Percentiles rank a stretch among this genome's conserved stretches.
These are phyloP conservation scores for Melanotaenia maccullochi DNA, from an alignment of 2,797 vertebrate species.

Conservation along the genomic window DNA sequence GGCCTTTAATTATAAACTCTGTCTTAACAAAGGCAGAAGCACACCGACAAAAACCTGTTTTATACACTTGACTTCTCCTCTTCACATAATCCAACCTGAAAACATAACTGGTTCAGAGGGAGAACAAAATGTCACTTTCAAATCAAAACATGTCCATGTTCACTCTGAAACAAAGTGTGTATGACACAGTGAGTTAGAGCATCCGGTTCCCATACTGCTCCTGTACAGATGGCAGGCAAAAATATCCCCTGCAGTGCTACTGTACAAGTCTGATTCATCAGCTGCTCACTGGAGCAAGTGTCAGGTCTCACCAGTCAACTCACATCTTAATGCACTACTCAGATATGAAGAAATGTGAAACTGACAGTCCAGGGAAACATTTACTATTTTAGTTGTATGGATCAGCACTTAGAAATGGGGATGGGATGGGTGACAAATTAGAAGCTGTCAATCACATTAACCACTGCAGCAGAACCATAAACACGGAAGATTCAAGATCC, in stretches of 20 bases:
- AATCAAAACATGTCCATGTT: conserved; percentile 71
- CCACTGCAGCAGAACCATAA: conserved; percentile 37
- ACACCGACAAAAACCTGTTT: conserved; percentile 1
- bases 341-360: conserved; percentile 47
- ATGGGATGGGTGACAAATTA: conserved; percentile 69
- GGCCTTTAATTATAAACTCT: conserved; percentile 7
- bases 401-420: conserved; percentile 44
- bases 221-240: conserved; percentile 60
- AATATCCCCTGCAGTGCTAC: conserved; percentile 74
- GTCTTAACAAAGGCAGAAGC: background rate
- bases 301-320: conserved; percentile 51
- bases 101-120: conserved; percentile 43
- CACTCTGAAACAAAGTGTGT: conserved; percentile 71
- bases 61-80: conserved; percentile 50
- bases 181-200: conserved; percentile 65
- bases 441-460: conserved; percentile 74
- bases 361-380: conserved; percentile 78
- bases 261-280: conserved; percentile 69
- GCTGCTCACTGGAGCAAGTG: conserved; percentile 61
- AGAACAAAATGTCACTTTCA: conserved; percentile 65
- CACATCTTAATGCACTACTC: conserved; percentile 35
- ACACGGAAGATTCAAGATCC: conserved; percentile 38
- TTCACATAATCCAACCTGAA: conserved; percentile 60
- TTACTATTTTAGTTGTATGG: conserved; percentile 72
- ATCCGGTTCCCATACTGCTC: conserved; percentile 72